Conservation (phyloP, 2,888 invertebrate genomes). For the Cetonia aurata region DNA sequence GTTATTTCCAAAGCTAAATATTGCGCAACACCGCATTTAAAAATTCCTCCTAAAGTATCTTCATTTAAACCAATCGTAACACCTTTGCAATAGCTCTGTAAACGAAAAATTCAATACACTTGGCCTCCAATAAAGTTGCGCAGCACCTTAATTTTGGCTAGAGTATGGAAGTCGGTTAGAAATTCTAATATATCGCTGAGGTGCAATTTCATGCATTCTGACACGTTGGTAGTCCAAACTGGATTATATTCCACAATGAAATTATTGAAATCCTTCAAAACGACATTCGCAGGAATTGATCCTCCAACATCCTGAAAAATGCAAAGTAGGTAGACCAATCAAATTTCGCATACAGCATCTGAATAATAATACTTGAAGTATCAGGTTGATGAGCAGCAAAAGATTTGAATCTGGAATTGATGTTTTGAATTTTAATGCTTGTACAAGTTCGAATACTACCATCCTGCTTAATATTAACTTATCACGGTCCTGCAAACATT, state of each 20-base stretch:
- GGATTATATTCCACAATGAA: constrained; percentile 64
- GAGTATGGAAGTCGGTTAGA: constrained; percentile 94
- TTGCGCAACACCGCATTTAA: constrained; percentile 96
- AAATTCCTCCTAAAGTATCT: constrained; percentile 94
- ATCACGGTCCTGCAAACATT: constrained; percentile 83
- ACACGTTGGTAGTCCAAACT: constrained; percentile 84
- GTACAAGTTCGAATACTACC: constrained; percentile 93
- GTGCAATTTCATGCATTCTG: constrained; percentile 94
- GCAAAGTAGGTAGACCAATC: not conserved
- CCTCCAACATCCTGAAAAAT: constrained; percentile 83
- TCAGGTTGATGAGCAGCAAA: constrained; percentile 88
- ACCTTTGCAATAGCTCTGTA: constrained; percentile 78
- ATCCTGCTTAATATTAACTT: constrained; percentile 92
- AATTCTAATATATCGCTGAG: constrained; percentile 94
- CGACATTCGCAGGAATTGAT: constrained; percentile 81
- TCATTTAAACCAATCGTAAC: constrained; percentile 82
- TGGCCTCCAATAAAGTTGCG: not conserved
- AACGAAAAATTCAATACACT: not conserved
- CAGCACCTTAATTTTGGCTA: constrained; percentile 94
- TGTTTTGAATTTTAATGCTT: constrained; percentile 95
- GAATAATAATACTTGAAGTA: constrained; percentile 75
- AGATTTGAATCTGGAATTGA: constrained; percentile 96
- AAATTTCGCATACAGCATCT: constrained; percentile 24
- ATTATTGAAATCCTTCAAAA: constrained; percentile 70
- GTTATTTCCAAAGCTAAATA: constrained; percentile 95